Base-by-base conservation (phyloP, 2,113 vertebrate genomes). In the Ophthalmotilapia sp. region DNA sequence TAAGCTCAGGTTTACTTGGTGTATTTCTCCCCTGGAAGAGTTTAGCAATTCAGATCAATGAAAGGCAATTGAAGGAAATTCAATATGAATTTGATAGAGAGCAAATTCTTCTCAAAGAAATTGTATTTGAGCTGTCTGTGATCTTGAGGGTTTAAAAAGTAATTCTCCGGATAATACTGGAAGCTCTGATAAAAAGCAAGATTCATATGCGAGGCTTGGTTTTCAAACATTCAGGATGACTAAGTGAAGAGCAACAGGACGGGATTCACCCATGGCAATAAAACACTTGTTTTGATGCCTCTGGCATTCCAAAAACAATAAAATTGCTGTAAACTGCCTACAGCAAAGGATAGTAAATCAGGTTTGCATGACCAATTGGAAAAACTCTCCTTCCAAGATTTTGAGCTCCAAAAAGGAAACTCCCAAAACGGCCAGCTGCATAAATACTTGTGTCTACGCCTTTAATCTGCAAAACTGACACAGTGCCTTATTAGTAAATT, bases 1-100 rank as follows among this genome's bases (percentile, higher is more conserved):
- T 77, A 49, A 77, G 45, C 23, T 77, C 70, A n/a, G 26, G 15
- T 47, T 49, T 49, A 31, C 0, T 8, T 5, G 0, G 17, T 31
- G 9, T 49, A 29, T 77, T 77, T 49, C 15, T 31, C 17, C 29
- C 0, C 1, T 29, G 73, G 2, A 51, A 51, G 26, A 77, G 73
- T 29, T 75, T 47, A 47, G 70, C 45, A 51, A 0, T 49, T 77
- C 73, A 77, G 73, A 51, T 33, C 10, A 51, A 51, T 77, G 26
- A 33, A 33, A 31, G 26, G 73, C 11, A 77, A 51, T 1, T n/a
- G 26, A 77, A n/a, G 26, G 17, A 77, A 31, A 77, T 49, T 51
- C 73, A 51, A 51, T 51, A 51, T 51, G 10, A 77, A 9, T 49
- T 77, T 51, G 15, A 77, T 77, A 77, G 6, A 31, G 45, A 49